These are phyloP conservation scores for Novumbra hubbsi DNA, from an alignment of 2,797 vertebrate genomes.

Conservation along the genomic window DNA sequence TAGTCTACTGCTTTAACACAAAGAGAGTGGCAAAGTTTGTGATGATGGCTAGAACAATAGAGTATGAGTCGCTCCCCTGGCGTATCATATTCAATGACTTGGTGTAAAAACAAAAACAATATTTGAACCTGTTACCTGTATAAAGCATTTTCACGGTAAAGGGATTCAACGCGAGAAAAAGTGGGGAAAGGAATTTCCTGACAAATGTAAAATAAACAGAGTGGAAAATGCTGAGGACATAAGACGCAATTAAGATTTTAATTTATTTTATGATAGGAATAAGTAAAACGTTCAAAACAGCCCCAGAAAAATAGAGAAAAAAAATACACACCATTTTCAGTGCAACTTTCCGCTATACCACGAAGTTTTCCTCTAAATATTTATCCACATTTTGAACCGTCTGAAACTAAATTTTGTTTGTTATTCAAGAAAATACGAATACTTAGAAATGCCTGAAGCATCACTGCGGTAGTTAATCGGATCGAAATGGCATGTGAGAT, in stretches of 20 bases:
- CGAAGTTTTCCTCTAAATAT: constrained; percentile 6
- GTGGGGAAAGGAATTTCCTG: constrained; percentile 45
- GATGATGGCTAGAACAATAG: not conserved
- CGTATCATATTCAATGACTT: not conserved
- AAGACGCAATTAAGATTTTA: not conserved
- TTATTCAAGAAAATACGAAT: not conserved
- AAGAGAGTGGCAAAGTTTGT: constrained; percentile 58
- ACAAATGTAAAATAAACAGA: constrained; percentile 50
- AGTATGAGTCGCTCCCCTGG: not conserved
- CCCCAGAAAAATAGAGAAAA: constrained; percentile 20
- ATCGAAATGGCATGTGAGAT: constrained; percentile 18
- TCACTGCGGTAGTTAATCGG: not conserved
- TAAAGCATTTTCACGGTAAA: not conserved
- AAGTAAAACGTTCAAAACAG: not conserved
- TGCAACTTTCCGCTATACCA: not conserved
- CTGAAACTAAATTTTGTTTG: not conserved
- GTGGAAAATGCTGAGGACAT: constrained; percentile 7
- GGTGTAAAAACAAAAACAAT: not conserved
- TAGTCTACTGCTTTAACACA: constrained; percentile 49
- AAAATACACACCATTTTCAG: not conserved
- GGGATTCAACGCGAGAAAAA: not conserved
- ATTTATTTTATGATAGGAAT: not conserved
- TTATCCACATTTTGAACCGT: not conserved
- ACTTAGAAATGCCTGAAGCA: not conserved
- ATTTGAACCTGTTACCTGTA: not conserved